Base-by-base conservation (phyloP, 2,797 vertebrate species). In the Acanthurus tractus region DNA sequence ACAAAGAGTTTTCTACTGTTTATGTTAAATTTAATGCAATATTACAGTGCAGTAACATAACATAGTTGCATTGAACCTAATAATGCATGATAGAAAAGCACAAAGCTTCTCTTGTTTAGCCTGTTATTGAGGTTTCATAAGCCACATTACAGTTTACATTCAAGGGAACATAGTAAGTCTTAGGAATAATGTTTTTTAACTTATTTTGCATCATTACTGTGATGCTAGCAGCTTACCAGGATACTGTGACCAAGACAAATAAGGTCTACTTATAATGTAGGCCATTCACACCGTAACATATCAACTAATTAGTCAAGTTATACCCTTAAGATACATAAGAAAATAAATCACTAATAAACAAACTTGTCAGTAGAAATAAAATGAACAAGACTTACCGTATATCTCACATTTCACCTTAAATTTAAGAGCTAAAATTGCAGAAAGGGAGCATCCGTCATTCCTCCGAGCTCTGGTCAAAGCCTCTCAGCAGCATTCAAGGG, bases 381-480 rank as follows among this genome's bases (percentile, higher is more conserved):
- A 81, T 63, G 15, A 84, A 72, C n/a, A 63, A 62, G 38, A 22
- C 91, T 92, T 93, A 96, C 95, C 94, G 49, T 89, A 62, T 61
- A 78, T 52, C 67, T 93, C 78, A 91, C 92, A 95, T 95, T 89
- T 93, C 85, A 53, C 23, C 55, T 68, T 25, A 76, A 73, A 78
- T 72, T 50, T 68, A 78, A 70, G 13, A 22, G 52, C 56, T 70
- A 79, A 88, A 88, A 77, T 69, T 61, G 46, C 80, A 78, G 59
- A 92, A 87, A 83, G 74, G 2, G 56, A 69, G 38, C 67, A 56
- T 84, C 83, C 70, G 61, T 82, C 83, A 50, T 85, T 81, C 76
- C 82, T 63, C 75, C 12, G 46, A 80, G 90, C 53, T 56, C 64
- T 58, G 64, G 66, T 73, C 85, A 94, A 95, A 95, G 94, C 93